Conservation (phyloP, 1,140 invertebrate species). For the Apis dorsata region DNA sequence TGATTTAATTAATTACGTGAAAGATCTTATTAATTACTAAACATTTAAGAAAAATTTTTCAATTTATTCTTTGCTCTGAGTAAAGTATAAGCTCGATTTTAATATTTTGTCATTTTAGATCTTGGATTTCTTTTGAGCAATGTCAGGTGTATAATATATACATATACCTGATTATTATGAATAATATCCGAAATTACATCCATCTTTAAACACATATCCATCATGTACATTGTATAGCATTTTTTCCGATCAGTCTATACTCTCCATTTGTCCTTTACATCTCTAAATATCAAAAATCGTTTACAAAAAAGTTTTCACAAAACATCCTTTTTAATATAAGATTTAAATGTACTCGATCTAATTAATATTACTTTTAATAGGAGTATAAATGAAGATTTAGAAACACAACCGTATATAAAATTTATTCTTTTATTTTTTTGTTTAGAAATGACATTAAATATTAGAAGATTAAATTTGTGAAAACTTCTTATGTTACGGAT, state of each 20-base stretch:
- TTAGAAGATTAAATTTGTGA: not conserved
- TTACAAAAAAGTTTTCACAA: not conserved
- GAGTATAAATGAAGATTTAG: not conserved
- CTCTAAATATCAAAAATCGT: not conserved
- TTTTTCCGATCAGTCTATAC: constrained; percentile 13
- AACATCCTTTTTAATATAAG: not conserved
- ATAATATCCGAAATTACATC: constrained; percentile 17
- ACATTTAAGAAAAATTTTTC: not conserved
- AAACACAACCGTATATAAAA: too few species aligned
- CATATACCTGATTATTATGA: constrained; percentile 21
- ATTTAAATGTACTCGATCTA: not conserved
- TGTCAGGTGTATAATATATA: constrained; percentile 46
- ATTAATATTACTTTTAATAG: not conserved
- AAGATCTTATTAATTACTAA: constrained; percentile 6
- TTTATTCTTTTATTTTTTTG: not conserved
- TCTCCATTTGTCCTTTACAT: not conserved
- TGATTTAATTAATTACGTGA: not conserved
- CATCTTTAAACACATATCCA: constrained; percentile 45
- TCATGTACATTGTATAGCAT: constrained; percentile 5
- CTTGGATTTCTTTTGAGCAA: constrained; percentile 43
- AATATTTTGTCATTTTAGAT: constrained; percentile 10
- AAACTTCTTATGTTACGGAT: constrained; percentile 8
- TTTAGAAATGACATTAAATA: not conserved
- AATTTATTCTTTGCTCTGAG: not conserved
- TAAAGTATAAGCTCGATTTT: constrained; percentile 28